Evolutionary conservation across 2,888 invertebrate species (phyloP).

Genomic region (Matsumyia berberina): DNA sequence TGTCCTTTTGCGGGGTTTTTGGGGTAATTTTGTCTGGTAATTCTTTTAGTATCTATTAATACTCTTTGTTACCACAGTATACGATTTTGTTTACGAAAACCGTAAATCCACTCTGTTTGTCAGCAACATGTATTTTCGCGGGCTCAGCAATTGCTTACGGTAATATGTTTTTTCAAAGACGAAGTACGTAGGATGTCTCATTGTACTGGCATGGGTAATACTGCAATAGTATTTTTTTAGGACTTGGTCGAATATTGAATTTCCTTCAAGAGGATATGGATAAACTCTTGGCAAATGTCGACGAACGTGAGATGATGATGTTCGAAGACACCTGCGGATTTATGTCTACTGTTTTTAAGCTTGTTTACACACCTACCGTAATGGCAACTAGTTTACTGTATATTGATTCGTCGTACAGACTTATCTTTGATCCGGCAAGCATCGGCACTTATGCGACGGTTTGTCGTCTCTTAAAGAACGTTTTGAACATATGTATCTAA

Average conservation of each 20-base stretch:
- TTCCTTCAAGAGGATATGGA: slow-evolving; percentile 77
- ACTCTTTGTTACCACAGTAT: neutral
- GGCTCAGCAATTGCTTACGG: slow-evolving; percentile 79
- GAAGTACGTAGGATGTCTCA: slow-evolving; percentile 77
- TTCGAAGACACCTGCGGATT: slow-evolving; percentile 77
- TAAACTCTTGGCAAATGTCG: slow-evolving; percentile 73
- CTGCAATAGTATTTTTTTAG: slow-evolving; percentile 62
- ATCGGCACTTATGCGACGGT: no score
- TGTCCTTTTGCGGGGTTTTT: slow-evolving; percentile 77
- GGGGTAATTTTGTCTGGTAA: slow-evolving; percentile 62
- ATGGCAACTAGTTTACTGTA: slow-evolving; percentile 78
- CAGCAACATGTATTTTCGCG: slow-evolving; percentile 79
- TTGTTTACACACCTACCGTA: slow-evolving; percentile 78
- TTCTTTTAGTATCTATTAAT: neutral
- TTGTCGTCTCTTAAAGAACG: neutral
- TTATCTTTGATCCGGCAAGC: no score
- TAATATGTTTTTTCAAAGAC: slow-evolving; percentile 79
- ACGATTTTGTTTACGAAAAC: slow-evolving; percentile 30
- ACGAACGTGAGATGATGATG: slow-evolving; percentile 77
- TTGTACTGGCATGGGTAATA: no score
- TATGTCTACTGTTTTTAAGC: slow-evolving; percentile 76
- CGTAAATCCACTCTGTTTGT: slow-evolving; percentile 78
- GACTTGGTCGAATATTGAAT: slow-evolving; percentile 78
- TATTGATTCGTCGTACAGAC: slow-evolving; percentile 57
- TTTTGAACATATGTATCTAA: no score